A percentile compares a stretch with the other conserved stretches of the same genome.
These are phyloP conservation scores for Anagrus nilaparvatae DNA, from an alignment of 1,140 invertebrate genomes.

Conservation along the genomic window DNA sequence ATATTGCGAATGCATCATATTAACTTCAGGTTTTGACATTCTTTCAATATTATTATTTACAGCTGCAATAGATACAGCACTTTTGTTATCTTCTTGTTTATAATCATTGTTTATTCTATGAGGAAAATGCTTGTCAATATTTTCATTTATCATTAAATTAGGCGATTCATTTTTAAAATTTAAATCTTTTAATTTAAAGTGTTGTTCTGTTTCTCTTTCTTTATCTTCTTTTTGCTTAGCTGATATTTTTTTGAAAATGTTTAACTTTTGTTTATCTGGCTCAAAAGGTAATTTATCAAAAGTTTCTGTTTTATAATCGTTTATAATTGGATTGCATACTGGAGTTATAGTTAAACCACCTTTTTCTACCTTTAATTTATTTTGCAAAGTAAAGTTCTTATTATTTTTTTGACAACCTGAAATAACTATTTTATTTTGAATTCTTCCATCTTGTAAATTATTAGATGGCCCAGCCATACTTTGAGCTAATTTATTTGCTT, in stretches of 20 bases:
- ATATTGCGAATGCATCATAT: conserved; percentile 25
- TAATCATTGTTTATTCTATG: too few species aligned
- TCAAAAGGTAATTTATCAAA: conserved; percentile 64
- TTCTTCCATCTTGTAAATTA: conserved; percentile 3
- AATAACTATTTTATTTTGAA: neutral
- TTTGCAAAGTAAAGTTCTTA: neutral
- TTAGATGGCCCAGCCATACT: conserved; percentile 22
- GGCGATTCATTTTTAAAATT: neutral
- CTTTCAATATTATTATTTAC: neutral
- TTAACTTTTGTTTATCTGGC: conserved; percentile 71
- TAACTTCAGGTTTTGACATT: conserved; percentile 22
- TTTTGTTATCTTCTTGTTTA: conserved; percentile 33
- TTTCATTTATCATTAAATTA: neutral
- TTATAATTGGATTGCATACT: conserved; percentile 10
- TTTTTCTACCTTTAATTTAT: conserved; percentile 32
- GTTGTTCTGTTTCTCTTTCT: conserved; percentile 42
- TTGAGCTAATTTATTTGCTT: conserved; percentile 27
- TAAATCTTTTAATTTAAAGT: too few species aligned
- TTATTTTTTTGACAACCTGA: conserved; percentile 8
- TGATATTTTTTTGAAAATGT: conserved; percentile 78
- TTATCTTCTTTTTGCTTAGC: conserved; percentile 55
- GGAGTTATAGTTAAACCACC: too few species aligned
- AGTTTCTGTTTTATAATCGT: conserved; percentile 29
- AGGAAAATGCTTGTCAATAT: too few species aligned
- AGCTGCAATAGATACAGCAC: conserved; percentile 3